These are phyloP conservation scores for Synanceia verrucosa DNA, from an alignment of 2,797 vertebrate genomes.

Conservation along the genomic window DNA sequence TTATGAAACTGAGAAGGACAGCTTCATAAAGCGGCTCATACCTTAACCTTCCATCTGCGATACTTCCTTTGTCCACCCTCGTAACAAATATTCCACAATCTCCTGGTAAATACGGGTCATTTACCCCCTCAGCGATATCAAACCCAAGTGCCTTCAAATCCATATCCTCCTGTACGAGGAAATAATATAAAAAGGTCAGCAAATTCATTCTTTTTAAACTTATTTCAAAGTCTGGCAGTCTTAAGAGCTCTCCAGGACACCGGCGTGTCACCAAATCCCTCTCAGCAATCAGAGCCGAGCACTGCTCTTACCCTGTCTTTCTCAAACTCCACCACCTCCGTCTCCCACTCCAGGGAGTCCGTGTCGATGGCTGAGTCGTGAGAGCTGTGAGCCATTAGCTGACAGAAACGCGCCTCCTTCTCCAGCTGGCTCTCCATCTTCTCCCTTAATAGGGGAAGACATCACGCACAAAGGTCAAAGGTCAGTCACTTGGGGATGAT, in stretches of 20 bases:
- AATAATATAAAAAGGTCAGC: slow-evolving; percentile 27
- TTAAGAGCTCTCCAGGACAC: slow-evolving; percentile 9
- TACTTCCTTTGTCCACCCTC: slow-evolving; percentile 97
- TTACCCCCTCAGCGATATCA: slow-evolving; percentile 96
- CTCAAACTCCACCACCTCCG: slow-evolving; percentile 97
- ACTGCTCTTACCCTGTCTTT: slow-evolving; percentile 89
- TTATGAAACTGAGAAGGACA: neutral
- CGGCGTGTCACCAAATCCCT: slow-evolving; percentile 24
- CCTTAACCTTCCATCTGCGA: slow-evolving; percentile 95
- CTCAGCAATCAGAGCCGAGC: slow-evolving; percentile 28
- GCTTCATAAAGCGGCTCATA: slow-evolving; percentile 54
- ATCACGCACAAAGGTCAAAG: slow-evolving; percentile 50
- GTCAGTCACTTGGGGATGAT: slow-evolving; percentile 31
- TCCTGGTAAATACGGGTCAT: slow-evolving; percentile 94
- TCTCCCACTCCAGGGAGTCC: slow-evolving; percentile 98
- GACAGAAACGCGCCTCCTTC: slow-evolving; percentile 95
- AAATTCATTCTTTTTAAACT: slow-evolving; percentile 7
- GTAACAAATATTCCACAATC: slow-evolving; percentile 97
- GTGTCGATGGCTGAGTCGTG: slow-evolving; percentile 98
- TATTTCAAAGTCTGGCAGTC: slow-evolving; percentile 18
- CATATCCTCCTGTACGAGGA: slow-evolving; percentile 89
- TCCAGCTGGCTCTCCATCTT: slow-evolving; percentile 97
- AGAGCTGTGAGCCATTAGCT: slow-evolving; percentile 96
- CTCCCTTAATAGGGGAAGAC: slow-evolving; percentile 82
- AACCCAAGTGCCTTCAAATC: slow-evolving; percentile 97